phyloP scores from a whole-genome alignment of 2,113 vertebrate genomes.

The Microtus oregoni region DNA sequence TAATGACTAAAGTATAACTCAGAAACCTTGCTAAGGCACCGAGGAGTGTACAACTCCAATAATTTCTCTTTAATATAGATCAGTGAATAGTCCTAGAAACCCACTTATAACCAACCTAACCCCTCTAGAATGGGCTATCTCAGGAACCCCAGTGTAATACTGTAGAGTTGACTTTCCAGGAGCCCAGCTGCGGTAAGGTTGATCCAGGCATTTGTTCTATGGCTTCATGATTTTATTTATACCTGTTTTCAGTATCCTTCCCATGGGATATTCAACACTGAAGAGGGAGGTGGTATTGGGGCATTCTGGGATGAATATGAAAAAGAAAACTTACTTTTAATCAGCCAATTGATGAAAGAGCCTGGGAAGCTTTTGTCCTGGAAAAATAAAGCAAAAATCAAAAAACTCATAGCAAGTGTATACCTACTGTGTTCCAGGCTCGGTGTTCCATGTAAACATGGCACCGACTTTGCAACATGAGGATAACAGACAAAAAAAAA shows the following conservation, averaged over 20 bases:
- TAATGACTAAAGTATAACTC: neutral
- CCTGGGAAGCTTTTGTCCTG: constrained; percentile 71
- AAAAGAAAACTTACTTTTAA: constrained; percentile 68
- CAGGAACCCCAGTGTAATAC: neutral
- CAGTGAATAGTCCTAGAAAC: neutral
- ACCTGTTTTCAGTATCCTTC: neutral
- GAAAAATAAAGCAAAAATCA: neutral
- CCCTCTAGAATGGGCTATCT: neutral
- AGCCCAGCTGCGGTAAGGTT: neutral
- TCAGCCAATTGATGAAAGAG: constrained; percentile 77
- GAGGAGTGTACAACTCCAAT: neutral
- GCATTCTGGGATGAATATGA: neutral
- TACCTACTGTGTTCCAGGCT: neutral
- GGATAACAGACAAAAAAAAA: neutral
- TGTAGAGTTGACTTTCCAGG: neutral
- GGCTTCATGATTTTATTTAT: neutral
- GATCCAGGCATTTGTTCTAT: neutral
- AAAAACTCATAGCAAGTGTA: neutral
- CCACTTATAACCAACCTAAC: neutral
- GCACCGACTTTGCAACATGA: too few species aligned
- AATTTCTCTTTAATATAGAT: neutral
- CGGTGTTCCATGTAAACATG: neutral
- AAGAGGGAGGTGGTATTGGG: neutral
- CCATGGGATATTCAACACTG: neutral
- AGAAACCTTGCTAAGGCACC: neutral